These are phyloP conservation scores for Haliclona indistincta DNA, from an alignment of 37 sponge, comb jelly and placozoan species.

Conservation along the genomic window DNA sequence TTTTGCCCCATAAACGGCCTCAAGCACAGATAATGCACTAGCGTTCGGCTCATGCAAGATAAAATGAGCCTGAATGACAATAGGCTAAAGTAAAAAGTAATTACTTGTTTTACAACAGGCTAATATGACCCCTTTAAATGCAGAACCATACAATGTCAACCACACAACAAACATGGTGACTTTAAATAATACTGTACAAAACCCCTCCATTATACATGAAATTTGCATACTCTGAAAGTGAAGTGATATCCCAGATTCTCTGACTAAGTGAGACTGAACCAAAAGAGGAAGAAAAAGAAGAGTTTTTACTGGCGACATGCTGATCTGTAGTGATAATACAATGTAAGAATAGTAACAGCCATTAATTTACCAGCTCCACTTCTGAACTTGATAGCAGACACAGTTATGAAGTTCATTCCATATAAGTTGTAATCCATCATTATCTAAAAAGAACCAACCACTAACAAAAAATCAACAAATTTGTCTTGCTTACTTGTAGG, in stretches of 20 bases:
- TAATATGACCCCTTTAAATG: no score
- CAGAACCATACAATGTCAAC: no score
- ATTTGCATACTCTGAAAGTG: constrained; percentile 34
- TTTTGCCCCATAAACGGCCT: no score
- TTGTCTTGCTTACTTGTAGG: constrained; percentile 52
- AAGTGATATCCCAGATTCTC: constrained; percentile 28
- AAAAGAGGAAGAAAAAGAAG: constrained; percentile 13
- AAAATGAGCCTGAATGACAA: no score
- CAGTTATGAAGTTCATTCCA: constrained; percentile 84
- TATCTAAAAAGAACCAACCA: constrained; percentile 45
- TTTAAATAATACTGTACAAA: no score
- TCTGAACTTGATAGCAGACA: constrained; percentile 66
- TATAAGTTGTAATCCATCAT: constrained; percentile 89
- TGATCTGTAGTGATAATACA: neutral
- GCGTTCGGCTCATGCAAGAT: no score
- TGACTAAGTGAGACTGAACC: constrained; percentile 24
- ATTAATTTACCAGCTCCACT: constrained; percentile 14
- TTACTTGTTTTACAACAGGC: no score
- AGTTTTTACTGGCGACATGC: neutral
- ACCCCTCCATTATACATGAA: no score
- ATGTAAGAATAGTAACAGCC: neutral
- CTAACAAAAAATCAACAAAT: neutral
- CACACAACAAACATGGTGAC: no score
- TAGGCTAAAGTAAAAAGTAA: no score
- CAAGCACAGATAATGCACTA: no score